Evolutionary conservation across 2,797 vertebrate genomes (phyloP).

Genomic region (Pipistrellus nathusii): DNA sequence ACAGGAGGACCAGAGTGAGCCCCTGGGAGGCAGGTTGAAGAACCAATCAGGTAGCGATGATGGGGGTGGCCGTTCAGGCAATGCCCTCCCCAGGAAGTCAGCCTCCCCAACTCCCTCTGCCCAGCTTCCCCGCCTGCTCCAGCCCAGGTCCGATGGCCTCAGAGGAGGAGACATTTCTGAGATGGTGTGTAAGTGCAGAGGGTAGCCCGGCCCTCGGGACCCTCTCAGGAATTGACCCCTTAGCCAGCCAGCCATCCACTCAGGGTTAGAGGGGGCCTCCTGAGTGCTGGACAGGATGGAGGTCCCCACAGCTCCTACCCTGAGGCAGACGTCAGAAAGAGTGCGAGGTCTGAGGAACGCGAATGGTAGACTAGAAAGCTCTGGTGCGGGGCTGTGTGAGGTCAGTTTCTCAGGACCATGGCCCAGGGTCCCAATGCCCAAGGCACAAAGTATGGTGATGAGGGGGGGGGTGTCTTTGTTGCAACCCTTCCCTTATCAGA

Average conservation of each 20-base stretch:
- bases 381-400: too few relatives aligned
- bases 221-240: neutral
- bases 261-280: too few relatives aligned
- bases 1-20: neutral
- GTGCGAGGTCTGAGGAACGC: neutral
- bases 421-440: neutral
- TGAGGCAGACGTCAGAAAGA: neutral
- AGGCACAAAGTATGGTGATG: neutral
- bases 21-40: neutral
- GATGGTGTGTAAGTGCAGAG: neutral
- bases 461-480: neutral
- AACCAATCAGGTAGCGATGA: neutral
- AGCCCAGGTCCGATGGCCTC: accelerated
- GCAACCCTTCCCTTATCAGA: neutral
- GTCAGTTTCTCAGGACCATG: neutral
- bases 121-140: neutral
- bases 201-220: neutral
- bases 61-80: neutral
- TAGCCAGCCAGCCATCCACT: neutral
- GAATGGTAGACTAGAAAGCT: too few relatives aligned
- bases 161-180: neutral
- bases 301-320: neutral
- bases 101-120: neutral
- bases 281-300: neutral
- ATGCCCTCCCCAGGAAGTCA: accelerated